Conservation (phyloP, 2,888 invertebrate genomes). For the Orthosia incerta region DNA sequence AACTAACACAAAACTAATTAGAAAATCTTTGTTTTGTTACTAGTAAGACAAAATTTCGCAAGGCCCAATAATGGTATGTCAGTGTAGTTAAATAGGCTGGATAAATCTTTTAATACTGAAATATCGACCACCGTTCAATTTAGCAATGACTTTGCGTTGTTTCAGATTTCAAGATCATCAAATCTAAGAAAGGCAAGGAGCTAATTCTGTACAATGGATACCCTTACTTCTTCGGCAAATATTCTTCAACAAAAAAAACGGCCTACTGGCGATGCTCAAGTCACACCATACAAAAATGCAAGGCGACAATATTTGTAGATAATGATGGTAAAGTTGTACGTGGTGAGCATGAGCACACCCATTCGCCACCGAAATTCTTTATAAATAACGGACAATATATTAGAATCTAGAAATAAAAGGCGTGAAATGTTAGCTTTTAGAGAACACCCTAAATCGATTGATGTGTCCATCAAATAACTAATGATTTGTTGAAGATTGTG, state of each 20-base stretch:
- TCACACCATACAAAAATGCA: conserved; percentile 7
- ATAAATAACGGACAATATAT: conserved; percentile 36
- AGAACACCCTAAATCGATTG: no score
- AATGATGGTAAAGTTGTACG: conserved; percentile 1
- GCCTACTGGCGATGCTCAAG: conserved; percentile 27
- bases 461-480: neutral
- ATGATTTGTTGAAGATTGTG: neutral
- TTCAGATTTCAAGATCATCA: conserved; percentile 32
- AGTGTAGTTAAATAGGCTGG: neutral
- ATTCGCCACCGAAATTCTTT: conserved; percentile 26
- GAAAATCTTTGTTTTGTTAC: no score
- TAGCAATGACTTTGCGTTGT: neutral
- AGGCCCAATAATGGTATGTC: no score
- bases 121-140: neutral
- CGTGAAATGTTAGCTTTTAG: neutral
- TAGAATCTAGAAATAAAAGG: conserved; percentile 4
- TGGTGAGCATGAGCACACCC: conserved; percentile 16
- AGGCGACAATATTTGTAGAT: conserved; percentile 33
- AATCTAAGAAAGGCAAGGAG: conserved; percentile 27
- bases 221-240: conserved; percentile 10
- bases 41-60: no score
- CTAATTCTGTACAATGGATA: conserved; percentile 29
- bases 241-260: conserved; percentile 7
- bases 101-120: neutral
- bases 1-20: no score